Percentiles rank a stretch among this genome's conserved stretches.
Conservation (phyloP, 1,140 invertebrate species). For the Cephus cinctus region DNA sequence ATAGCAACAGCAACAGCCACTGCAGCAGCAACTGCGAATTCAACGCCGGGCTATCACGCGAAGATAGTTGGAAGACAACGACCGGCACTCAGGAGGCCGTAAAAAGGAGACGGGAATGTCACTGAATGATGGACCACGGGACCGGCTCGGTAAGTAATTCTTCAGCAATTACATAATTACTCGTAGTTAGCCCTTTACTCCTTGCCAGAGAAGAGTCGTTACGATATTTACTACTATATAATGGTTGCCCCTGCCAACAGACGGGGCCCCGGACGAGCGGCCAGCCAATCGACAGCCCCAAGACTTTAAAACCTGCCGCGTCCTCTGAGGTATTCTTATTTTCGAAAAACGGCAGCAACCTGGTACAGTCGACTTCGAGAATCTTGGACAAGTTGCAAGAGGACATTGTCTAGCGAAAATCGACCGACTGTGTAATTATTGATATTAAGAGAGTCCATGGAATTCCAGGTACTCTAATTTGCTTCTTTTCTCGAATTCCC, state of each 20-base stretch:
- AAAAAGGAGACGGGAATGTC: conserved; percentile 54
- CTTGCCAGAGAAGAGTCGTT: conserved; percentile 44
- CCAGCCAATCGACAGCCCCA: neutral
- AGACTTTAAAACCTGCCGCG: conserved; percentile 8
- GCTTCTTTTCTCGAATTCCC: too few species aligned
- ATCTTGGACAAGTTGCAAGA: too few species aligned
- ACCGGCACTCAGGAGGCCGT: conserved; percentile 44
- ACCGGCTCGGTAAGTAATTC: conserved; percentile 53
- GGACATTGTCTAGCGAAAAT: too few species aligned
- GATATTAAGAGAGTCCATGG: too few species aligned
- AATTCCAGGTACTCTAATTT: too few species aligned
- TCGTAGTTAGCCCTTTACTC: conserved; percentile 38
- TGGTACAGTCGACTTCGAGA: too few species aligned
- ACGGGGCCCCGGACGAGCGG: neutral
- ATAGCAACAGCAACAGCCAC: conserved; percentile 20
- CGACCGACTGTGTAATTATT: too few species aligned
- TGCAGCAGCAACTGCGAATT: conserved; percentile 12
- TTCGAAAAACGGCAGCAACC: too few species aligned
- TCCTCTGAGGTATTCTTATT: too few species aligned
- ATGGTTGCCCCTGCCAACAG: conserved; percentile 42
- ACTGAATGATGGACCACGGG: conserved; percentile 50
- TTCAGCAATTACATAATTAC: conserved; percentile 57
- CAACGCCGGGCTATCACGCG: conserved; percentile 33
- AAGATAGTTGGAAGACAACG: conserved; percentile 35
- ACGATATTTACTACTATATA: conserved; percentile 58